Evolutionary conservation across 92 coral and sea anemone genomes (phyloP), one percentile per base, ranked within the genome.

Genomic region (Siderastrea siderea): DNA sequence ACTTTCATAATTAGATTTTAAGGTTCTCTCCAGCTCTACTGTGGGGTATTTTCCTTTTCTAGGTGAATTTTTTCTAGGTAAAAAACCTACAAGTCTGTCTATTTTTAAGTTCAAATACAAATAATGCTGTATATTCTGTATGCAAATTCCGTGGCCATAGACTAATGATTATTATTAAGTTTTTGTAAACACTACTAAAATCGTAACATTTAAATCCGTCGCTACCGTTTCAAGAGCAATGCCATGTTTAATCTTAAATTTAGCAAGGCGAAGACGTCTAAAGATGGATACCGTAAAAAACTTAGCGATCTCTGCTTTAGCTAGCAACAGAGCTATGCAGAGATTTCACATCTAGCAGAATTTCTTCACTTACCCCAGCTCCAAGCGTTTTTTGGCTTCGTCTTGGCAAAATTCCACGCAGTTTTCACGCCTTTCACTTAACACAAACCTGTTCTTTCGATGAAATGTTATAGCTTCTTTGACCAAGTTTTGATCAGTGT

Each of bases 321-420:
- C 48, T 9, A 7, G 26, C 44, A 76, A 75, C 60, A 45, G 26
- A 63, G 14, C 47, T 19, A 17, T 19, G 0, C 19, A 47, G 71
- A 6, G 16, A 7, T 79, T 15, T 46, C 7, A 44, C 11, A 4
- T n/a, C n/a, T n/a, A n/a, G n/a, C 69, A 5, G n/a, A 69, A 47
- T 12, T 10, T 6, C 77, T 47, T 46, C 12, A 54, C 87, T 19
- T 64, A 84, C 87, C 87, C 87, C 87, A 84, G 3, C 0, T 84
- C 87, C 73, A 84, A 2, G 80, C 80, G 47, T 74, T 73, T 53
- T 51, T 48, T 14, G 71, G 74, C 51, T 84, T 61, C 11, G 52
- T 53, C 86, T 46, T 82, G 15, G 58, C 74, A 47, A 58, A 82
- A 3, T 82, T 7, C 87, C 79, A 84, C 15, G 68, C 73, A n/a